Conservation (phyloP, 2,888 invertebrate genomes). For the Patella caerulea region DNA sequence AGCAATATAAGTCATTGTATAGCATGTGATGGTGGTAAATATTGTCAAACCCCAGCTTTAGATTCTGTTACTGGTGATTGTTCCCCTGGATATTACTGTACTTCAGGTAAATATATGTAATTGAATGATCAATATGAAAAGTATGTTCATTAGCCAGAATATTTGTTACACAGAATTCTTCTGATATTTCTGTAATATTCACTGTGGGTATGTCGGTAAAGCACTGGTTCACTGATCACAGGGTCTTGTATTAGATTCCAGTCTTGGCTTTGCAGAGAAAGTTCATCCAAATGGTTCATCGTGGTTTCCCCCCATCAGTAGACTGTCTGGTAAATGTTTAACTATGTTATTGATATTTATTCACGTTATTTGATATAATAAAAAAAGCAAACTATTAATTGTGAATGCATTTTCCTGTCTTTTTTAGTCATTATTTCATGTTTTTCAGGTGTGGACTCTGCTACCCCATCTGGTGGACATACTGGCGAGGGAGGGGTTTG, state of each 20-base stretch:
- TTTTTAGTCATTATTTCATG: slow-evolving; percentile 1
- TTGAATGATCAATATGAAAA: no score
- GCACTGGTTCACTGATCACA: no score
- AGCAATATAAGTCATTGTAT: slow-evolving; percentile 59
- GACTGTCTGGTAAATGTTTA: neutral
- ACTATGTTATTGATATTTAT: neutral
- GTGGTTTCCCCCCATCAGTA: no score
- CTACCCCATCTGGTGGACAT: slow-evolving; percentile 61
- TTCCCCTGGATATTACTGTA: slow-evolving; percentile 66
- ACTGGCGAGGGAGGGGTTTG: slow-evolving; percentile 64
- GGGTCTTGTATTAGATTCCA: no score
- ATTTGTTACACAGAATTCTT: no score
- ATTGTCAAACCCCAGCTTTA: slow-evolving; percentile 59
- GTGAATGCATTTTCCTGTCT: neutral
- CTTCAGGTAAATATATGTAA: slow-evolving; percentile 42
- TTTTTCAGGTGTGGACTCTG: slow-evolving; percentile 60
- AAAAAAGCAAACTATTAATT: no score
- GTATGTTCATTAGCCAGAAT: no score
- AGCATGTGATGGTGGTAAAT: slow-evolving; percentile 66
- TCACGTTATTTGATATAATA: no score
- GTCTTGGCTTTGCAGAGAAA: no score
- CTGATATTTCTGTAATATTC: no score
- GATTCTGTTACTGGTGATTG: slow-evolving; percentile 56
- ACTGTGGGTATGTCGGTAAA: no score
- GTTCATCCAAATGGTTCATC: no score